Evolutionary conservation across 2,113 vertebrate genomes (phyloP), one percentile per base, ranked within the genome.

Genomic region (Emydocephalus ijimae): DNA sequence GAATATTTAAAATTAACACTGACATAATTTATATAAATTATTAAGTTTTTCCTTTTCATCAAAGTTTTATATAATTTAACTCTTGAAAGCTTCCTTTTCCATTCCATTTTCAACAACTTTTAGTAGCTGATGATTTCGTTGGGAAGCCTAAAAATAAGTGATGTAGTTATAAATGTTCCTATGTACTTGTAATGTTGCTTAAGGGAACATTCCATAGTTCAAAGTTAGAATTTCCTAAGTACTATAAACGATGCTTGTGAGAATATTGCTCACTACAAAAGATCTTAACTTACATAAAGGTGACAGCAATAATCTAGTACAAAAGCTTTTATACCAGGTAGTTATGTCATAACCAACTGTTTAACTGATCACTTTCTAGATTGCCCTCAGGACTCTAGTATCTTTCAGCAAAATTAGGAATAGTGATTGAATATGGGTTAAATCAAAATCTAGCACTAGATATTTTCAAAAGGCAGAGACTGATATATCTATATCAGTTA

Each of bases 1-100:
- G 56, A 43, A 56, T 88, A 89, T 39, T 93, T 85, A 57, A 43
- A 91, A 94, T 85, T 94, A 94, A 92, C 54, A 61, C 92, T 59
- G 91, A 24, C 43, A 3, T 57, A 92, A 93, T 39, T 93, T 64
- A 48, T 90, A 29, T 87, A 61, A 29, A 87, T 88, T 88, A 88
- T 92, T 92, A 85, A 50, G 48, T 87, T 23, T 91, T 43, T 89
- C 52, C 64, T 94, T 94, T 86, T 89, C 92, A 93, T 87, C 90
- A 52, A 43, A 64, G 56, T n/a, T 50, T 11, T 74, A 50, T 87
- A 94, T 95, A 90, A 87, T 57, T 23, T 91, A 69, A 1, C 1
- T 91, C 39, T 9, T 61, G 3, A 64, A 87, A 87, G 12, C 0
- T 85, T 24, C n/a, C 56, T 69, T 92, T 91, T 26, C 29, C 64